Evolutionary conservation across 2,113 vertebrate species (phyloP).

Genomic region (Oreochromis tanganicae): DNA sequence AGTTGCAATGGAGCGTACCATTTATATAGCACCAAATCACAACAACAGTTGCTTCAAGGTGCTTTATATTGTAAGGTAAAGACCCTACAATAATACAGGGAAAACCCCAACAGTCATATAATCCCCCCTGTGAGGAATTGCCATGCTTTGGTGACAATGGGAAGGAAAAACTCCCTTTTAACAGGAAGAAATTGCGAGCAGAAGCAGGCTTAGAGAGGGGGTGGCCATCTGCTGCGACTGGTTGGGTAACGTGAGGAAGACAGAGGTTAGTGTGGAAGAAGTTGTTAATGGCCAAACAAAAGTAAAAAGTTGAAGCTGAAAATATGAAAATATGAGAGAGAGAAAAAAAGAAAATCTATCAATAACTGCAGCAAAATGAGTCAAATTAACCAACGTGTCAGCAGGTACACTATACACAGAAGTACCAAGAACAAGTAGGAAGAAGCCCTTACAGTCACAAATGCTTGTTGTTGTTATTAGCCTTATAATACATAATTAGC

Average conservation of each 20-base stretch:
- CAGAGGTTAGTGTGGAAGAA: neutral
- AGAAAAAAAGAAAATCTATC: neutral
- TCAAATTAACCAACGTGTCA: neutral
- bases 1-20: slow-evolving; percentile 29
- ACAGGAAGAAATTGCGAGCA: no score
- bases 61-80: neutral
- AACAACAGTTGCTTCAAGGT: neutral
- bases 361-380: neutral
- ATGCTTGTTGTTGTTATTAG: neutral
- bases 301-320: neutral
- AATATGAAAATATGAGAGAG: neutral
- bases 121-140: no score
- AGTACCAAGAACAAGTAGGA: neutral
- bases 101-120: no score
- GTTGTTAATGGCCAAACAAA: neutral
- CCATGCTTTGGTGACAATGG: no score
- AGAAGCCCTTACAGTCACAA: neutral
- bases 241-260: neutral
- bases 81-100: neutral
- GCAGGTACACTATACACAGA: neutral
- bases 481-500: neutral
- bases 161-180: no score
- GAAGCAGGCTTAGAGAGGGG: neutral
- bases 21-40: neutral
- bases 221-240: neutral